Evolutionary conservation across 2,113 vertebrate species (phyloP).

Genomic region (Tachysurus vachellii): DNA sequence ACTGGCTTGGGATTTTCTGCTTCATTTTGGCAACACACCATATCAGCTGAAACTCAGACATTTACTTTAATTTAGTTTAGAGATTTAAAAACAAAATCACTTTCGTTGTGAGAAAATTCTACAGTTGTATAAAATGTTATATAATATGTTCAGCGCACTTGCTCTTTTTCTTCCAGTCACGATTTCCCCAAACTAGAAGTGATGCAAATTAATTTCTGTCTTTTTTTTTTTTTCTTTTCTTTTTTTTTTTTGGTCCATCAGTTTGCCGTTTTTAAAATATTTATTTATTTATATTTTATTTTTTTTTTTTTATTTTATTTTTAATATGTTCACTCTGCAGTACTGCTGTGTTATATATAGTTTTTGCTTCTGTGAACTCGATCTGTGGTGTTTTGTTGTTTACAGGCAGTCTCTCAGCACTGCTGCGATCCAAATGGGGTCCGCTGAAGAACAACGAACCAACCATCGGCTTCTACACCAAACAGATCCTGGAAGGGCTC

Average conservation of each 20-base stretch:
- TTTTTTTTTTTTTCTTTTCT: neutral
- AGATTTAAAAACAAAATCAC: neutral
- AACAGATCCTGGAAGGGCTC: slow-evolving; percentile 96
- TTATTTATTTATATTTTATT: too few species aligned
- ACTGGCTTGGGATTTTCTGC: neutral
- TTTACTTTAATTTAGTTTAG: neutral
- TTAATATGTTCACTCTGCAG: neutral
- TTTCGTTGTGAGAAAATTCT: neutral
- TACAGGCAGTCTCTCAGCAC: slow-evolving; percentile 93
- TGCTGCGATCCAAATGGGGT: slow-evolving; percentile 97
- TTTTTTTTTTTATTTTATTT: neutral
- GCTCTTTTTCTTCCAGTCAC: neutral
- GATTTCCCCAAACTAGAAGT: neutral
- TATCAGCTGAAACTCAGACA: neutral
- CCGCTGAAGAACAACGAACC: slow-evolving; percentile 96
- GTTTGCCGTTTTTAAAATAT: too few species aligned
- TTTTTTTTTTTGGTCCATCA: too few species aligned
- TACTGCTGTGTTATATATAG: neutral
- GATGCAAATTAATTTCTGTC: neutral
- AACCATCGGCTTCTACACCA: slow-evolving; percentile 98
- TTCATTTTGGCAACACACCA: neutral
- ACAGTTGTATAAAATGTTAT: neutral
- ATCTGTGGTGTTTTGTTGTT: slow-evolving; percentile 35
- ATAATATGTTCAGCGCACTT: neutral
- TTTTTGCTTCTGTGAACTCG: neutral